Evolutionary conservation across 2,113 vertebrate genomes (phyloP).

Genomic region (Platanista minor): DNA sequence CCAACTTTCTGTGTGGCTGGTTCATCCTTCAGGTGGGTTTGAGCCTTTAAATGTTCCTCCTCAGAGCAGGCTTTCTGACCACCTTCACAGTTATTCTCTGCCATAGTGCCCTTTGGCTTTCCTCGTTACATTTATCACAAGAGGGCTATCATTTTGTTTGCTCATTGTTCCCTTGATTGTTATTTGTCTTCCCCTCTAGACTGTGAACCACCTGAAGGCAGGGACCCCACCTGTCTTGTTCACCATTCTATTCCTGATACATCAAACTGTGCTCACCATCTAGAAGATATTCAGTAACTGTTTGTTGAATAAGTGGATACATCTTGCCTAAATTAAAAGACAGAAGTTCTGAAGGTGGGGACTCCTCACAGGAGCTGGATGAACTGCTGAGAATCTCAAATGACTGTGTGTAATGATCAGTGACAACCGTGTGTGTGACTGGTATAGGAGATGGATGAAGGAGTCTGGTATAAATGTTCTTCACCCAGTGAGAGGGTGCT

Average conservation of each 20-base stretch:
- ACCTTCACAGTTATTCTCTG: not conserved
- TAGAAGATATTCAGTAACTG: not conserved
- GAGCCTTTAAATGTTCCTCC: not conserved
- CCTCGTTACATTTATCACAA: not conserved
- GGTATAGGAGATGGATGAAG: not conserved
- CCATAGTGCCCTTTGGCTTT: not conserved
- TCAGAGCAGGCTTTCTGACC: not conserved
- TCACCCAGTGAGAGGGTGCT: not conserved
- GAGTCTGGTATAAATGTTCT: not conserved
- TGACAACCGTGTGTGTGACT: not conserved
- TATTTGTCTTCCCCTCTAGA: not conserved
- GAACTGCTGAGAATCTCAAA: not conserved
- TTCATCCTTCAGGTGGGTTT: not conserved
- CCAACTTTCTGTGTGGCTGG: not conserved
- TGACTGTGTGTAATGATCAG: too few relatives aligned
- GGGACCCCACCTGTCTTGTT: not conserved
- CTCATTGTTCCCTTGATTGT: not conserved
- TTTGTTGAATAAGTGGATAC: not conserved
- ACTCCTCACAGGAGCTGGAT: too few relatives aligned
- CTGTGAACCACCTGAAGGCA: not conserved
- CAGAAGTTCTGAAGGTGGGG: not conserved
- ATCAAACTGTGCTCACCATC: rapidly evolving
- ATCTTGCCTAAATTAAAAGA: not conserved
- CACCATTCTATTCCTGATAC: rapidly evolving
- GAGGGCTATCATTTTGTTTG: not conserved